A percentile compares a stretch with the other conserved stretches of the same genome.
phyloP scores from a whole-genome alignment of 1,140 invertebrate genomes.

The Archegozetes longisetosus region DNA sequence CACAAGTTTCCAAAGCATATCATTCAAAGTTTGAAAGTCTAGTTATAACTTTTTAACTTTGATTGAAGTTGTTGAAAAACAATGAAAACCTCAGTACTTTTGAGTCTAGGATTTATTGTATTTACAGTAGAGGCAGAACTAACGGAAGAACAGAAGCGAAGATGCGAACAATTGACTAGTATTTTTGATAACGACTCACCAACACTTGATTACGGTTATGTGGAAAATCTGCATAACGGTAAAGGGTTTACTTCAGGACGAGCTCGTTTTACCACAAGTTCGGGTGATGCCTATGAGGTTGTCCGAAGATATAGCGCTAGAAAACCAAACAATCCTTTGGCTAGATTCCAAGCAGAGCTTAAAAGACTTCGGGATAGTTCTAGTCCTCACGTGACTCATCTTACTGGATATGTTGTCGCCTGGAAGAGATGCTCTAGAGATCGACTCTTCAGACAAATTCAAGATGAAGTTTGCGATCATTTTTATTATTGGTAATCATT shows the following conservation, averaged over 20 bases:
- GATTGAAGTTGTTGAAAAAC: too few relatives aligned
- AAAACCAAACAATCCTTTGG: slow-evolving; percentile 7
- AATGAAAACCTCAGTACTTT: too few relatives aligned
- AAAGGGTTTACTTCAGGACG: slow-evolving; percentile 8
- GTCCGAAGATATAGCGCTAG: not conserved
- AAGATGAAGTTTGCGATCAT: slow-evolving; percentile 7
- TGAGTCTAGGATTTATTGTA: not conserved
- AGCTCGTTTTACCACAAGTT: slow-evolving; percentile 4
- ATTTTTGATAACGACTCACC: not conserved
- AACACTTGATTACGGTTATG: slow-evolving; percentile 4
- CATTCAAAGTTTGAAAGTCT: too few relatives aligned
- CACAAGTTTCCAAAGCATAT: too few relatives aligned
- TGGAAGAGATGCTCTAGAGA: slow-evolving; percentile 6
- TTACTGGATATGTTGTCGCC: slow-evolving; percentile 1
- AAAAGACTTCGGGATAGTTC: not conserved
- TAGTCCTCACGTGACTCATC: not conserved
- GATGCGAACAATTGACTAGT: not conserved
- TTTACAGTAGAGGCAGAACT: not conserved
- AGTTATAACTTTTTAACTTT: too few relatives aligned
- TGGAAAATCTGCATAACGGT: slow-evolving; percentile 7
- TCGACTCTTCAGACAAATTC: not conserved
- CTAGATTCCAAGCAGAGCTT: not conserved
- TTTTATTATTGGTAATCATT: slow-evolving; percentile 2
- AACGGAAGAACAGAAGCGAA: not conserved
- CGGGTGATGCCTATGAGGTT: slow-evolving; percentile 5